Evolutionary conservation across 1,140 invertebrate genomes (phyloP), one percentile per base, ranked within the genome.

Genomic region (Drosophila lacteicornis): DNA sequence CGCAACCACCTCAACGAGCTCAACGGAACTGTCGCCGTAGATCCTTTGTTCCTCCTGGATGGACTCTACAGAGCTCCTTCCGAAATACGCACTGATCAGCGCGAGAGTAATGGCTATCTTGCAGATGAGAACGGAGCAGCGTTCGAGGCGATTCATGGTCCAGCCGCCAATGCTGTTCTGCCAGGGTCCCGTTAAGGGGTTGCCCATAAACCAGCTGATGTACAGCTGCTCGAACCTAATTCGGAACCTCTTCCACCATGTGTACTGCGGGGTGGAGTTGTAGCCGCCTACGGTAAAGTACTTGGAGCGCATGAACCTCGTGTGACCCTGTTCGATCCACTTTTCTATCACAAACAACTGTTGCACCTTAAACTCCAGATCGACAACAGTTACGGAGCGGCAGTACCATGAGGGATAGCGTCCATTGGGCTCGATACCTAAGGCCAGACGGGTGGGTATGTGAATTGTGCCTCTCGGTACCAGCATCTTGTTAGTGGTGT

Each of bases 401-500:
- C 77, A 80, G 27, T 66, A 80, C 77, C 77, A 80, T 1, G 59
- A 60, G 1, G 77, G 77, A 61, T 74, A 80, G 4, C 77, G 57
- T 0, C 77, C 77, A 8, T 43, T 49, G 5, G 40, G 25, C 2
- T 46, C 49, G 5, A 79, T 50, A 0, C 55, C 68, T 38, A 80
- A 1, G 3, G 67, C 59, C 55, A 80, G 17, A 4, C 75, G 67
- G 17, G 77, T 79, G 9, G 77, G 77, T 43, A 80, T 45, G 1
- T 19, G 22, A 2, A 80, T 47, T 6, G n/a, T 0, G 7, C 56
- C 68, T 3, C 45, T 27, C 1, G 47, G 33, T 2, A 80, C 17
- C 1, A 4, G 2, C 9, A 80, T 1, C 22, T 19, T 66, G 8
- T 45, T 75, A 6, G 61, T 66, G 19, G 68, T 74, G 17, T 79